Conservation (phyloP, 2,797 vertebrate genomes). For the Mus caroli region DNA sequence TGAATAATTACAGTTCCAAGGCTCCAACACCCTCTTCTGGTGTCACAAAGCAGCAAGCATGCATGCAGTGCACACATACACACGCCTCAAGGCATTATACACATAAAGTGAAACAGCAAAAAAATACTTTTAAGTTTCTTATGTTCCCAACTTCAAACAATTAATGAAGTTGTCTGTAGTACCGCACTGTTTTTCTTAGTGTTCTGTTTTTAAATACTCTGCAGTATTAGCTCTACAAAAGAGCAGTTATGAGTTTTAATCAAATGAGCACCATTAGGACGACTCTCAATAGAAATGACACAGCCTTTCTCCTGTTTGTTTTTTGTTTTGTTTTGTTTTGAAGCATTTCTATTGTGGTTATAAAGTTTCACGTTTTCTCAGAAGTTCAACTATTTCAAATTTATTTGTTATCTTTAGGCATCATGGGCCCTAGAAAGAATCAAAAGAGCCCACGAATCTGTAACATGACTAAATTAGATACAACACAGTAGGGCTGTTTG, state of each 20-base stretch:
- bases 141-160: constrained; percentile 62
- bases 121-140: neutral
- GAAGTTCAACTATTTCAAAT: constrained; percentile 66
- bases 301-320: constrained; percentile 3
- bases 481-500: constrained; percentile 50
- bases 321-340: neutral
- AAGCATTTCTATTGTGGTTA: constrained; percentile 59
- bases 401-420: constrained; percentile 59
- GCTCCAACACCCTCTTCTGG: neutral
- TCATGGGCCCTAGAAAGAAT: constrained; percentile 58
- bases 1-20: neutral
- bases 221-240: constrained; percentile 45
- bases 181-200: neutral
- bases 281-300: constrained; percentile 61
- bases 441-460: constrained; percentile 53
- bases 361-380: constrained; percentile 51
- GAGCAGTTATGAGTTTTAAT: constrained; percentile 8
- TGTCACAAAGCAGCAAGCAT: neutral
- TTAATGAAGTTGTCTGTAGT: constrained; percentile 20
- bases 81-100: neutral
- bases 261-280: constrained; percentile 47
- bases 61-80: neutral
- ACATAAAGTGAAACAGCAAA: neutral
- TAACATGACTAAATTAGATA: constrained; percentile 69
- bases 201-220: constrained; percentile 53